Base-by-base conservation (phyloP, 2,113 vertebrate genomes). In the Stegostoma tigrinum region DNA sequence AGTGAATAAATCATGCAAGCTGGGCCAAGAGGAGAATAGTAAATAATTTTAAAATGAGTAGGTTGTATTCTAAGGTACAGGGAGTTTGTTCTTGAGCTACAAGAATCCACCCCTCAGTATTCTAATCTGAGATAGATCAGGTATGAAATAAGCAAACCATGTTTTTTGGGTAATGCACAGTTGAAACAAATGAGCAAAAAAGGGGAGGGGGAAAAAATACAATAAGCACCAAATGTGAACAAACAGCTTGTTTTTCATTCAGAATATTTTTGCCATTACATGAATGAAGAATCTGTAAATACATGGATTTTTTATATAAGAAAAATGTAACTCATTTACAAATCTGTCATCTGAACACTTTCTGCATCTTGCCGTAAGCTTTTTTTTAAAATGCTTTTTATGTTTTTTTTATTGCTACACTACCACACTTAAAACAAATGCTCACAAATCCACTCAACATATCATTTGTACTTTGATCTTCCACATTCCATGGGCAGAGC, bases 391-490 rank as follows among this genome's bases (percentile, higher is more conserved):
- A 68, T 30, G 8, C 5, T 95, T 94, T 70, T 48, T 68, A 7
- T 42, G 21, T 12, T 95, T 68, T 94, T 70, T 95, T 95, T 95
- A 95, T 95, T 95, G 94, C 94, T 95, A 70, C 68, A 72, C 67
- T 72, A 95, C 94, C 94, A 95, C 68, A 95, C 68, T 52, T 95
- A 45, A 23, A 94, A 95, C 94, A 95, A 95, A 95, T 95, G 94
- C 94, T 95, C 94, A 94, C 93, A 95, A 95, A 95, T 95, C 45
- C 94, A 72, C 68, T 95, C 27, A 27, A 95, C 94, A 72, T 95
- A 72, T 95, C 87, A 90, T 90, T 95, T 95, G 67, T 34, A 95
- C 94, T 95, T 95, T 95, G 23, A 95, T 68, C 94, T 95, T 95
- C 67, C 94, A 95, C 66, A 72, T 95, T 52, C 94, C 68, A 93